These are phyloP conservation scores for Noctua janthina DNA, from an alignment of 2,888 invertebrate genomes.

Conservation along the genomic window DNA sequence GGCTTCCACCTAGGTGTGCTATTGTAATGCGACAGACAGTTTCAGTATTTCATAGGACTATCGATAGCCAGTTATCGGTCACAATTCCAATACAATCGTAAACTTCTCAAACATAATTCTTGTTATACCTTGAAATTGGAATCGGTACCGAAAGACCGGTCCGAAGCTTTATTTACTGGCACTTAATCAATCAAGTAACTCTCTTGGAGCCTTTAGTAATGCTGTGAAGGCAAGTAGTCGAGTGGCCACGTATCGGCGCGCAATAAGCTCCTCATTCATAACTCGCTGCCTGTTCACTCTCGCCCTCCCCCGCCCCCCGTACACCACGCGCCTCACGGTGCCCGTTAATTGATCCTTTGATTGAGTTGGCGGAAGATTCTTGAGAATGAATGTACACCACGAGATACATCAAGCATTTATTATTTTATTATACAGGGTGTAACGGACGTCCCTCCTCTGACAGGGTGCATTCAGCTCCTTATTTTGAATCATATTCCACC, in stretches of 20 bases:
- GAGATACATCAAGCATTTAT: not conserved
- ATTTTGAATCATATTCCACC: too few relatives aligned
- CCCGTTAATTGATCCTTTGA: conserved; percentile 37
- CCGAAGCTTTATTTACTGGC: conserved; percentile 23
- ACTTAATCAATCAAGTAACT: conserved; percentile 6
- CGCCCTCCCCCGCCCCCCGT: too few relatives aligned
- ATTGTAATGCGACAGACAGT: not conserved
- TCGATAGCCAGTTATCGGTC: not conserved
- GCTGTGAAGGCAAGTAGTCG: not conserved
- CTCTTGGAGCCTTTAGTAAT: not conserved
- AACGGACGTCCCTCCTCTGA: too few relatives aligned
- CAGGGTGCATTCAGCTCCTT: too few relatives aligned
- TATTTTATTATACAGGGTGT: too few relatives aligned
- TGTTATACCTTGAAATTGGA: conserved; percentile 23
- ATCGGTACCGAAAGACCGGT: not conserved
- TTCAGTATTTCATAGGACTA: not conserved
- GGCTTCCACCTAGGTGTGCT: not conserved
- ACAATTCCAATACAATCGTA: conserved; percentile 16
- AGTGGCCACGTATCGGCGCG: conserved; percentile 9
- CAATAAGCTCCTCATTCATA: conserved; percentile 34
- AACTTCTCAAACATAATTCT: conserved; percentile 9
- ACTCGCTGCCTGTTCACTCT: not conserved
- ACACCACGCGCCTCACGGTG: not conserved
- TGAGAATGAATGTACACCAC: conserved; percentile 3
- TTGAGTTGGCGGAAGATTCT: conserved; percentile 16